Base-by-base conservation (phyloP, 2,113 vertebrate species). In the Lampris incognitus region DNA sequence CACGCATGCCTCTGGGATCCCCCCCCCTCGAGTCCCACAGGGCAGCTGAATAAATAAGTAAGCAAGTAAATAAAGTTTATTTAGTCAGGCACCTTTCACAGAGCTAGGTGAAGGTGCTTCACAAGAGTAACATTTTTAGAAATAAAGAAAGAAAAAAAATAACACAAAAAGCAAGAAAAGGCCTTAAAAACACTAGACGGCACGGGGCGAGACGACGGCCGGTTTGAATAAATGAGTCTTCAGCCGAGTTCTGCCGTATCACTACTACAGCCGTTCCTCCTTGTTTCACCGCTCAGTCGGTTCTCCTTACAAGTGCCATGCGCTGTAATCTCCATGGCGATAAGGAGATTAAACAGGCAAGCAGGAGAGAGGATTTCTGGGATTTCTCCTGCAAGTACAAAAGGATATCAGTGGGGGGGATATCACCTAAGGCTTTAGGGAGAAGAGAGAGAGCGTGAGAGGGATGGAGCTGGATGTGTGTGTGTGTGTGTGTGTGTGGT, bases 291-390 rank as follows among this genome's bases (percentile, higher is more conserved):
- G 76, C 64, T 75, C 44, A 24, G 73, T 62, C 38, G 56, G 74
- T 61, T 46, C 54, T 76, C 79, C 77, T 77, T 78, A 85, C 83
- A 84, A 77, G 87, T 86, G 70, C 79, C 64, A 65, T 70, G 72
- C 58, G 78, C 65, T 74, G 86, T 94, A 89, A 93, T 94, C 92
- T 92, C 78, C 68, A 66, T 57, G 1, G 63, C 54, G 89, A 91
- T 91, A 93, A 92, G 87, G 88, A 89, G 88, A 93, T 94, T 93
- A 93, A 93, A 92, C 81, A 88, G 83, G 72, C 36, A 73, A 90
- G 85, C 83, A 78, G 71, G 71, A 86, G 80, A 88, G 83, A 82
- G 85, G 75, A 86, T 90, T 86, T 86, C 73, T 76, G 69, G 82
- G 91, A 89, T 90, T 92, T 87, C 77, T 92, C 74, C 79, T 72